Conservation (phyloP, 2,888 invertebrate species). For the Drosophila robusta region DNA sequence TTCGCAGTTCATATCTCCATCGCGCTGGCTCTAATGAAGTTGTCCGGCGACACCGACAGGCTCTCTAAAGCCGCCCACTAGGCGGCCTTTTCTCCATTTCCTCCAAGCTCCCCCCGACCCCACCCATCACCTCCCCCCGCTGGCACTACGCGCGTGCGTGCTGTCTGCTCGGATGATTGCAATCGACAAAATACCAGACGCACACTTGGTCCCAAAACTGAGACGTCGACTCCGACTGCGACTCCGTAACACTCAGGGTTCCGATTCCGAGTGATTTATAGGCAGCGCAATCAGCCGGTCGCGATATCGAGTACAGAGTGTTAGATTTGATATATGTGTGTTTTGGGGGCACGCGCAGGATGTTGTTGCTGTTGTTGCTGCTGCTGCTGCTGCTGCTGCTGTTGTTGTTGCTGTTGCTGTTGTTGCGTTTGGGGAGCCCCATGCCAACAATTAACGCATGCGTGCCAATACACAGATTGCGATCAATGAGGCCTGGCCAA, state of each 20-base stretch:
- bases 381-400: too few species aligned
- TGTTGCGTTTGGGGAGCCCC: slow-evolving; percentile 44
- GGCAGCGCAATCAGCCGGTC: slow-evolving; percentile 69
- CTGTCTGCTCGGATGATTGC: slow-evolving; percentile 74
- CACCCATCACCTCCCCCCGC: neutral
- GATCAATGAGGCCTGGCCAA: slow-evolving; percentile 49
- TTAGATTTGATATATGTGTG: slow-evolving; percentile 77
- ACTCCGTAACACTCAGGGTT: slow-evolving; percentile 40
- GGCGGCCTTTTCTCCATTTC: slow-evolving; percentile 12
- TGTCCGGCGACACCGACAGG: slow-evolving; percentile 35
- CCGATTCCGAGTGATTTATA: slow-evolving; percentile 72
- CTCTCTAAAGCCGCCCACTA: slow-evolving; percentile 30
- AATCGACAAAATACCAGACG: slow-evolving; percentile 67
- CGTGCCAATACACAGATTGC: slow-evolving; percentile 66
- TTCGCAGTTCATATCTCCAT: slow-evolving; percentile 48
- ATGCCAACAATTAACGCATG: slow-evolving; percentile 76
- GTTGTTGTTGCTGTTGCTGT: slow-evolving; percentile 17
- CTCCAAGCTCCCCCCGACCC: neutral
- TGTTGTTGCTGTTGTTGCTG: slow-evolving; percentile 58
- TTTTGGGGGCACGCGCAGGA: slow-evolving; percentile 78
- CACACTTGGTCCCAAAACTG: slow-evolving; percentile 35
- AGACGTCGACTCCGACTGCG: slow-evolving; percentile 7
- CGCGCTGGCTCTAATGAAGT: slow-evolving; percentile 54
- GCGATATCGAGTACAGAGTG: slow-evolving; percentile 69
- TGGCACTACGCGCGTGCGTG: slow-evolving; percentile 72